Conservation (phyloP, 2,113 vertebrate genomes). For the Ia io region DNA sequence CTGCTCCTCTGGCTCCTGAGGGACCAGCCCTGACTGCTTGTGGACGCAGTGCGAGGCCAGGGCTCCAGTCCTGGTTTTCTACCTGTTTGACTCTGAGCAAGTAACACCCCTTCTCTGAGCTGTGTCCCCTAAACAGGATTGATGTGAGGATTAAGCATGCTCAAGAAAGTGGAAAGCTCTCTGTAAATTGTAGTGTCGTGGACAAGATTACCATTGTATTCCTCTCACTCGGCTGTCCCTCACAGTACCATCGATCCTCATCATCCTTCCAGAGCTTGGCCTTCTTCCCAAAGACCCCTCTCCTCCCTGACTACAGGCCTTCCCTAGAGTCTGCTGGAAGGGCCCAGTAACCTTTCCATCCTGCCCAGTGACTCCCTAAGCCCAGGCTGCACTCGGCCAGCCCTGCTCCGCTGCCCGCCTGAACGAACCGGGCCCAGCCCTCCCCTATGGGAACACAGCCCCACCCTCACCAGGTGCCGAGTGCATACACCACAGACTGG, state of each 20-base stretch:
- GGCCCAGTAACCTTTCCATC: background rate
- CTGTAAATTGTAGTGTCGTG: background rate
- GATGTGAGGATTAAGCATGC: background rate
- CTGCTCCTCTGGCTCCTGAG: background rate
- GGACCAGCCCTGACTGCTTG: background rate
- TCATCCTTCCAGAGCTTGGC: background rate
- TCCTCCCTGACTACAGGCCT: background rate
- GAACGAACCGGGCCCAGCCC: background rate
- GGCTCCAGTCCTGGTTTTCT: background rate
- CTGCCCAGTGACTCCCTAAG: background rate
- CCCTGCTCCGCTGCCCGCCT: background rate
- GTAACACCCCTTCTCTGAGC: background rate
- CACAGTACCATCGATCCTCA: background rate
- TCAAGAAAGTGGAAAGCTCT: background rate
- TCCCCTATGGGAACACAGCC: background rate
- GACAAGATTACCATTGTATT: background rate
- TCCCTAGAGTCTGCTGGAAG: background rate
- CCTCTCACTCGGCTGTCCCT: background rate
- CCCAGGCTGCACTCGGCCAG: background rate
- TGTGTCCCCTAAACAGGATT: background rate
- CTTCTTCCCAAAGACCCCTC: slow-evolving; percentile 13
- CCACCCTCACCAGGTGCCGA: background rate
- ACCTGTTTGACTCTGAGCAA: slow-evolving; percentile 27
- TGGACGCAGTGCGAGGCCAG: background rate
- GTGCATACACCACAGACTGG: background rate